A percentile compares a stretch with the other conserved stretches of the same genome.
Conservation (phyloP, 2,113 vertebrate species). For the Spea multiplicata region DNA sequence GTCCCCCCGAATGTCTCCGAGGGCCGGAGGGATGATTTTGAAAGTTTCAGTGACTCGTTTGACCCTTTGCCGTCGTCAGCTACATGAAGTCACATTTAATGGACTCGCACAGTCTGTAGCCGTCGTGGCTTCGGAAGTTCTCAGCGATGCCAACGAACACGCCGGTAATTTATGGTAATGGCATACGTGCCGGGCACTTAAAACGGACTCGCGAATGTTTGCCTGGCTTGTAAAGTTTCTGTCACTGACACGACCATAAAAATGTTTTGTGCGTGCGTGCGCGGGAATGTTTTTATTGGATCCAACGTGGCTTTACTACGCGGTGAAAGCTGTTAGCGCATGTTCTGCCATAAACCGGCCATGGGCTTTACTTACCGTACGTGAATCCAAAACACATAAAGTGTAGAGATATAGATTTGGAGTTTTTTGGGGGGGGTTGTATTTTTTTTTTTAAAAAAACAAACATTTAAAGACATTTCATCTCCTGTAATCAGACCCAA, state of each 20-base stretch:
- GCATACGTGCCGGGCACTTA: not conserved
- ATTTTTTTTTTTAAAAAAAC: too few relatives aligned
- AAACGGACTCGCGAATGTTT: not conserved
- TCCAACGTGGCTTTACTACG: not conserved
- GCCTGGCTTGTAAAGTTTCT: not conserved
- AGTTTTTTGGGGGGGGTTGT: too few relatives aligned
- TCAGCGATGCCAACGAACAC: not conserved
- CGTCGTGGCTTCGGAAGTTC: too few relatives aligned
- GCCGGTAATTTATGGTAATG: not conserved
- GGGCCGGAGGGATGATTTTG: too few relatives aligned
- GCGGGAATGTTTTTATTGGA: constrained; percentile 1
- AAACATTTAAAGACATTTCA: too few relatives aligned
- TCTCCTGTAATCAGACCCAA: too few relatives aligned
- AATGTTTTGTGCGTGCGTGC: not conserved
- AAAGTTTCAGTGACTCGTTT: too few relatives aligned
- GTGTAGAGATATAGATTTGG: too few relatives aligned
- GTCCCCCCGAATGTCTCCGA: too few relatives aligned
- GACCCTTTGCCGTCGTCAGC: too few relatives aligned
- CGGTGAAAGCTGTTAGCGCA: constrained; percentile 1
- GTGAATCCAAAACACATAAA: not conserved
- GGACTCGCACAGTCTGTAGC: too few relatives aligned
- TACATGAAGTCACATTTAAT: too few relatives aligned
- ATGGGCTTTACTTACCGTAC: constrained; percentile 10
- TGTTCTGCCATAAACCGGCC: not conserved
- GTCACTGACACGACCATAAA: not conserved